Base-by-base conservation (phyloP, 2,888 invertebrate species). In the Cremastinae sp. region DNA sequence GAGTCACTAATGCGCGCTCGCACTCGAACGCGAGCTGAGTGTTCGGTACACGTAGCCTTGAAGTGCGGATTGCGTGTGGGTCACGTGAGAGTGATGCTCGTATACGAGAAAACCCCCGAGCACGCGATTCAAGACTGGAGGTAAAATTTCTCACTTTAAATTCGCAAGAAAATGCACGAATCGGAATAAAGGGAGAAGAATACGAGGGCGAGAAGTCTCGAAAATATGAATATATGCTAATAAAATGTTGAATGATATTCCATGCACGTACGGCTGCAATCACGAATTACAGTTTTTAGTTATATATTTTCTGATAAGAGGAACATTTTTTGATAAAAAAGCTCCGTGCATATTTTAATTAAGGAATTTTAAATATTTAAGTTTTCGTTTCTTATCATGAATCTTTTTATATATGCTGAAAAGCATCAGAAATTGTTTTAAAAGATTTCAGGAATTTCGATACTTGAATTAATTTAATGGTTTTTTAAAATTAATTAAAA, bases 61-160 rank as follows among this genome's bases (percentile, higher is more conserved):
- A 80, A 83, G 81, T 80, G 75, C 66, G 79, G 79, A 80, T 80
- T 78, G 80, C 79, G 83, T 81, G 83, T 83, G 82, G 81, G 81
- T 83, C 74, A 78, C 76, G 76, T 51, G 41, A 75, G 75, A 78
- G 73, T 79, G 78, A 78, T 78, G 74, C 71, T 77, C 75, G 75
- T 64, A 65, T 35, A 45, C 51, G 53, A 62, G 45, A 75, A n/a
- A n/a, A n/a, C n/a, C 64, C 56, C 22, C 65, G 47, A 9, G 16
- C 53, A 70, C 45, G 73, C 72, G 70, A 70, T 74, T 61, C 69
- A 47, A 39, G 51, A 49, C 51, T 51, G 14, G 64, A 75, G 75
- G 59, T 62, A 69, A 28, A 49, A 64, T 78, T 68, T 56, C 62
- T 56, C 66, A 41, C 53, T 5, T 28, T 5, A 9, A 51, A 28